Evolutionary conservation across 64 coral and sea anemone species (phyloP).

Genomic region (Cladopsammia gracilis): DNA sequence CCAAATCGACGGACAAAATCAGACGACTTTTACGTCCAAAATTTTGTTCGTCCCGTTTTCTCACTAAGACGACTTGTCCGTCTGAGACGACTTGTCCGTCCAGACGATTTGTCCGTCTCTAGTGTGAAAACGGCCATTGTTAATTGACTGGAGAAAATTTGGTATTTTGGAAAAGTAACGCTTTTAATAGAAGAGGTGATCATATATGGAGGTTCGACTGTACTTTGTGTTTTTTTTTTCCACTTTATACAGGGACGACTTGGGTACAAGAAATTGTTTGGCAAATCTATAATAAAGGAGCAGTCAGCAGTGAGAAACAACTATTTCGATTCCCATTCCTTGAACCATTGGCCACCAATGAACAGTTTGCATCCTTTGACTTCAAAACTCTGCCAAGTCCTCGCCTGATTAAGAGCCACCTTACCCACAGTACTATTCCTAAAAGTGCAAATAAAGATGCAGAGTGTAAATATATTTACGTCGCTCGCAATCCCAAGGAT

Average conservation of each 20-base stretch:
- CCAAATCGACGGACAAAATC: too few species aligned
- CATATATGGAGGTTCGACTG: too few species aligned
- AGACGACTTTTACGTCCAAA: too few species aligned
- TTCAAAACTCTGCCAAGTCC: not conserved
- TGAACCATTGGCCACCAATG: not conserved
- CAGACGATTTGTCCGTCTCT: too few species aligned
- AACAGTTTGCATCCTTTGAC: not conserved
- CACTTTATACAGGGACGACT: not conserved
- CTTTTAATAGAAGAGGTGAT: too few species aligned
- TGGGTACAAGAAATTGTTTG: not conserved
- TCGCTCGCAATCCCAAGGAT: not conserved
- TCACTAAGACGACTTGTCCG: too few species aligned
- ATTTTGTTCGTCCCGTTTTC: too few species aligned
- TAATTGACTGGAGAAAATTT: too few species aligned
- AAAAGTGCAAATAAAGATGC: not conserved
- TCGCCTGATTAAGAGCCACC: not conserved
- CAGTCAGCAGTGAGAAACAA: not conserved
- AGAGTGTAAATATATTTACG: not conserved
- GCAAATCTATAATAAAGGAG: not conserved
- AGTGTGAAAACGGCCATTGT: too few species aligned
- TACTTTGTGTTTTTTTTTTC: too few species aligned
- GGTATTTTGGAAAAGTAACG: too few species aligned
- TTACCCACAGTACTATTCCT: not conserved
- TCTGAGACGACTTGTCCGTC: too few species aligned
- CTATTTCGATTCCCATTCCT: not conserved